A percentile compares a stretch with the other conserved stretches of the same genome.
Evolutionary conservation across 2,113 vertebrate genomes (phyloP).

Genomic region (Lipophrys pholis): DNA sequence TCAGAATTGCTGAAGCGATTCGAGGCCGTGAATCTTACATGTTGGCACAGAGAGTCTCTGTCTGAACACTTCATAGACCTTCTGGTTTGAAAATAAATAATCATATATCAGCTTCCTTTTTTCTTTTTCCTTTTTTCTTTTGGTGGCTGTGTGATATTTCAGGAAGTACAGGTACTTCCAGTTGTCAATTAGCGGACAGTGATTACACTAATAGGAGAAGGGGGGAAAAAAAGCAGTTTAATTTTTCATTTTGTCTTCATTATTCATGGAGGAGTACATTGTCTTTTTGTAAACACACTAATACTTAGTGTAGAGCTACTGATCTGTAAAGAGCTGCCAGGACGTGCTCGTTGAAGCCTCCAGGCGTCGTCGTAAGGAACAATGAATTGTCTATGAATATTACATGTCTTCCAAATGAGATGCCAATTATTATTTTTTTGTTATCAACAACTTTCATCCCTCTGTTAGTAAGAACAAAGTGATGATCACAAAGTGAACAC

Average conservation of each 20-base stretch:
- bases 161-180: neutral
- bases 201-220: conserved; percentile 11
- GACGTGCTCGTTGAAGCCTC: conserved; percentile 43
- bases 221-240: conserved; percentile 13
- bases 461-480: conserved; percentile 57
- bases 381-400: conserved; percentile 54
- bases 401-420: conserved; percentile 55
- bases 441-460: conserved; percentile 59
- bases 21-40: too few species aligned
- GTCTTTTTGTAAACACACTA: conserved; percentile 36
- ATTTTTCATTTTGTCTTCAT: conserved; percentile 38
- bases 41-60: too few species aligned
- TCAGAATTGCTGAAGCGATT: too few species aligned
- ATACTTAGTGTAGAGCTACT: conserved; percentile 34
- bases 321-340: conserved; percentile 52
- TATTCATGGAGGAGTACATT: conserved; percentile 36
- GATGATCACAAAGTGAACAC: conserved; percentile 47
- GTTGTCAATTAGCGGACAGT: conserved; percentile 7
- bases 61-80: too few species aligned
- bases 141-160: too few species aligned
- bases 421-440: conserved; percentile 50
- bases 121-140: too few species aligned
- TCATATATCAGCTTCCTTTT: too few species aligned
- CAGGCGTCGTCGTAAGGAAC: conserved; percentile 45
- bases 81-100: too few species aligned